These are phyloP conservation scores for Myotis findleyi DNA, from an alignment of 2,797 vertebrate species.

Conservation along the genomic window DNA sequence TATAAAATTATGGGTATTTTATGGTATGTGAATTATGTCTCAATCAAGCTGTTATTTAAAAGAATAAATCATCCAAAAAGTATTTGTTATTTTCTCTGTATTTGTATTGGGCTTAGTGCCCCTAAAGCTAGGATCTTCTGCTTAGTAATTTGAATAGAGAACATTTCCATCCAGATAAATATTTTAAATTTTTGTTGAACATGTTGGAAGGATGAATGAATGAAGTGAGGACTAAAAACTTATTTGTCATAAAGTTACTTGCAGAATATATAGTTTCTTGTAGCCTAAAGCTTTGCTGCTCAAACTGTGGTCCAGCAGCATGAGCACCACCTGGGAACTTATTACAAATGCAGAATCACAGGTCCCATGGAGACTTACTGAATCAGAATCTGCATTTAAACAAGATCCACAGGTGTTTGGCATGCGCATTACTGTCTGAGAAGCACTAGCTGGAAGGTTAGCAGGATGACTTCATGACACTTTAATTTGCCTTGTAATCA, in stretches of 20 bases:
- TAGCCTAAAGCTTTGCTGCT: conserved; percentile 42
- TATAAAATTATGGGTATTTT: conserved; percentile 30
- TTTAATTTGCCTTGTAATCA: conserved; percentile 76
- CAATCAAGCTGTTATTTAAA: conserved; percentile 30
- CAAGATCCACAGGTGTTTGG: conserved; percentile 66
- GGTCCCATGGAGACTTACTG: neutral
- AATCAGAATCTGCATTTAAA: conserved; percentile 69
- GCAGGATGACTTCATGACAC: conserved; percentile 69
- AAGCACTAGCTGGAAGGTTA: conserved; percentile 62
- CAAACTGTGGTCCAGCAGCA: neutral
- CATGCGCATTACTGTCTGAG: conserved; percentile 49
- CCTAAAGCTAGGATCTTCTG: neutral
- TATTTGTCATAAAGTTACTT: conserved; percentile 46
- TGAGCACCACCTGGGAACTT: conserved; percentile 38
- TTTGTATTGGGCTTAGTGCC: neutral
- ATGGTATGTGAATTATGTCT: conserved; percentile 41
- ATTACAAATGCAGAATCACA: conserved; percentile 43
- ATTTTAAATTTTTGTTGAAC: conserved; percentile 49
- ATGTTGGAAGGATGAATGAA: conserved; percentile 40
- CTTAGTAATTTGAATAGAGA: neutral
- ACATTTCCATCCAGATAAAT: conserved; percentile 3
- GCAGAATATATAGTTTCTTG: conserved; percentile 51
- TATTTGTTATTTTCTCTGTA: conserved; percentile 34
- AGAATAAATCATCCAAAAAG: conserved; percentile 14
- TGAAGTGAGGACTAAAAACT: conserved; percentile 16